These are phyloP conservation scores for Drosophila limbata DNA, from an alignment of 2,888 invertebrate species.

Conservation along the genomic window DNA sequence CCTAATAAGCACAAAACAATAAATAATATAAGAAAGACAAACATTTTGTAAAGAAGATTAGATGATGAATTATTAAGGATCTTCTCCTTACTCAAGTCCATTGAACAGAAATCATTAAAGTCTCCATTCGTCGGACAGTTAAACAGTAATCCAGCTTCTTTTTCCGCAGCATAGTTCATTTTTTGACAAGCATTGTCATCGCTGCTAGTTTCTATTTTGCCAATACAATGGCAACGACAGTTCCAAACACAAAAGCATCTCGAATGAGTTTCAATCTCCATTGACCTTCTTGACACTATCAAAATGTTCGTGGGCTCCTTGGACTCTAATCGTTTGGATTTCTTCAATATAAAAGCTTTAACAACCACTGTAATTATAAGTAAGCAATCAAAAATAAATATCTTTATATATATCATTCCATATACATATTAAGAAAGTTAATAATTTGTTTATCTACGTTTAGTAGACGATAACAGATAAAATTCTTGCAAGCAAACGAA, in stretches of 20 bases:
- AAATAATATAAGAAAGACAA: conserved; percentile 43
- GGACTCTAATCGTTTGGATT: background rate
- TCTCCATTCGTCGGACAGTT: conserved; percentile 39
- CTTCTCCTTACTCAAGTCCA: background rate
- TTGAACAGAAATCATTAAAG: conserved; percentile 34
- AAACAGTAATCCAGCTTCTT: conserved; percentile 69
- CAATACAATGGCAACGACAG: conserved; percentile 80
- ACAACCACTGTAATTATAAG: conserved; percentile 36
- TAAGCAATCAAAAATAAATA: background rate
- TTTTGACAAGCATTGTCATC: conserved; percentile 70
- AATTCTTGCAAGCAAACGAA: background rate
- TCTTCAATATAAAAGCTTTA: background rate
- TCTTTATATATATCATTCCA: background rate
- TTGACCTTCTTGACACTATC: conserved; percentile 59
- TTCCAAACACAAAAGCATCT: conserved; percentile 83
- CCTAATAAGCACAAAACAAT: conserved; percentile 63
- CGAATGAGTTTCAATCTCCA: conserved; percentile 68
- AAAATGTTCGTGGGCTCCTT: conserved; percentile 9
- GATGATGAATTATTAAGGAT: background rate
- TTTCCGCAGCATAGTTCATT: conserved; percentile 48
- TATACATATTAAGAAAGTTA: background rate
- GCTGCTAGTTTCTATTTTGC: conserved; percentile 65
- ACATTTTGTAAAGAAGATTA: conserved; percentile 25
- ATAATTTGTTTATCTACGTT: background rate
- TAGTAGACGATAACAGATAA: background rate